phyloP scores from a whole-genome alignment of 2,888 invertebrate species.

The Homarus gammarus region DNA sequence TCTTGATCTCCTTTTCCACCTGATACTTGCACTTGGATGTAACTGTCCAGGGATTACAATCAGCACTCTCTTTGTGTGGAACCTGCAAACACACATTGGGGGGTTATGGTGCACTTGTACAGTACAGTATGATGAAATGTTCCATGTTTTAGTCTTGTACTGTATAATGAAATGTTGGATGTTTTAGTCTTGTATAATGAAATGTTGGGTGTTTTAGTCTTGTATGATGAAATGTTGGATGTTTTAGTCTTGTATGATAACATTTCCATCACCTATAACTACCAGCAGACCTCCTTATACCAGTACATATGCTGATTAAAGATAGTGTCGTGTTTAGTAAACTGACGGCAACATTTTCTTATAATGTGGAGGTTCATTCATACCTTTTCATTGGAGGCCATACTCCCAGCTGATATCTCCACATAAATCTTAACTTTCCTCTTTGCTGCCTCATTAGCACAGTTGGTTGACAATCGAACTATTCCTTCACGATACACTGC shows the following conservation, averaged over 20 bases:
- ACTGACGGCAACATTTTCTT: no score
- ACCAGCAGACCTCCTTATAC: no score
- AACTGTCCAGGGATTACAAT: constrained; percentile 90
- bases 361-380: no score
- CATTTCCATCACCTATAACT: no score
- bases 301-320: no score
- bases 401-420: constrained; percentile 91
- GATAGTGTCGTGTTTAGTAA: no score
- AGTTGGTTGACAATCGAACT: constrained; percentile 89
- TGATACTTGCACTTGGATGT: constrained; percentile 90
- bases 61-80: constrained; percentile 87
- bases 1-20: constrained; percentile 88
- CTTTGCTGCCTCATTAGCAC: constrained; percentile 87
- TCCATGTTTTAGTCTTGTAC: background rate
- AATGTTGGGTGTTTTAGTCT: no score
- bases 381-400: constrained; percentile 90
- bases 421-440: constrained; percentile 86
- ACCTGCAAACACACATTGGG: constrained; percentile 79
- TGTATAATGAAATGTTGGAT: background rate
- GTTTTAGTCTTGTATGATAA: no score
- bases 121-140: background rate
- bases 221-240: no score
- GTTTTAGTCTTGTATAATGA: background rate
- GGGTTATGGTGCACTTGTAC: background rate
- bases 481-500: constrained; percentile 95